Evolutionary conservation across 2,888 invertebrate genomes (phyloP).

Genomic region (Sabatieria punctata): DNA sequence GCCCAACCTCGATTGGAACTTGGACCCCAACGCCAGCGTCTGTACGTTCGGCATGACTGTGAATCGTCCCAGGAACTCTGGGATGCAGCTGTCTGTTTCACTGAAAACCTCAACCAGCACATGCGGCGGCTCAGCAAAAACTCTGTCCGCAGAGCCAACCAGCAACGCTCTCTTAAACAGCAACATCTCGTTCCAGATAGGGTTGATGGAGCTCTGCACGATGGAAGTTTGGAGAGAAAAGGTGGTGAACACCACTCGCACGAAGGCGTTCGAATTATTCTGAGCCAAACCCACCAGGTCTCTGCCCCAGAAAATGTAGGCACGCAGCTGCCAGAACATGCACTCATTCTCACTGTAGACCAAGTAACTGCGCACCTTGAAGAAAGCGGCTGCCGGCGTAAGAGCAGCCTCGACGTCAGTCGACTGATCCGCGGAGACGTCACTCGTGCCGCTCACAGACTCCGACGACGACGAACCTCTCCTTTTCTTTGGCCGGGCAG

Average conservation of each 20-base stretch:
- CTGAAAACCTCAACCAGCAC: slow-evolving; percentile 22
- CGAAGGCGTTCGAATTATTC: slow-evolving; percentile 12
- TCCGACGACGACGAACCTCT: background rate
- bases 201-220: slow-evolving; percentile 21
- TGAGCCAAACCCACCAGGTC: background rate
- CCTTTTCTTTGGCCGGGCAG: no score
- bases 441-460: background rate
- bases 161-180: slow-evolving; percentile 15
- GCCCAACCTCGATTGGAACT: no score
- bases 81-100: slow-evolving; percentile 17
- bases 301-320: slow-evolving; percentile 5
- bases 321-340: slow-evolving; percentile 4
- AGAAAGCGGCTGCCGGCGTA: no score
- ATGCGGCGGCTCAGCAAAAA: slow-evolving; percentile 17
- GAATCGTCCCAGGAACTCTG: slow-evolving; percentile 20
- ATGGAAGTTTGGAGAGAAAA: slow-evolving; percentile 17
- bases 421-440: background rate
- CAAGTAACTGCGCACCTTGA: slow-evolving; percentile 2
- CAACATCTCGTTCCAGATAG: slow-evolving; percentile 26
- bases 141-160: slow-evolving; percentile 6
- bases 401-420: no score
- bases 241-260: slow-evolving; percentile 20
- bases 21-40: no score
- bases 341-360: background rate
- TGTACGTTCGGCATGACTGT: slow-evolving; percentile 13